phyloP scores from a whole-genome alignment of 2,888 invertebrate species.

The Leucozona laternaria region DNA sequence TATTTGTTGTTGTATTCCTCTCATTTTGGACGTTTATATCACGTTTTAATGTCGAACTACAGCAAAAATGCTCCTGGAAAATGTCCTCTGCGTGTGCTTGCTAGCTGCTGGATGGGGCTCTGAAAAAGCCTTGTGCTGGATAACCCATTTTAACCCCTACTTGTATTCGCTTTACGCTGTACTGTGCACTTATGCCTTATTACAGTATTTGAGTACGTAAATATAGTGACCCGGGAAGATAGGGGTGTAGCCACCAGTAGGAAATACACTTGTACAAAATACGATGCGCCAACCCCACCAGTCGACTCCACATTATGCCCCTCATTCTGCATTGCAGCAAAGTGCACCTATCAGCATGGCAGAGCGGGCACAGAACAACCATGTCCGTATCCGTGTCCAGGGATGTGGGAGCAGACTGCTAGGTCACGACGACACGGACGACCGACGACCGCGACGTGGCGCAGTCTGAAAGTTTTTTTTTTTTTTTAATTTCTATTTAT shows the following conservation, averaged over 20 bases:
- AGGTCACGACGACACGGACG: neutral
- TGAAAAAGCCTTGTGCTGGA: conserved; percentile 41
- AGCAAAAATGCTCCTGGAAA: conserved; percentile 12
- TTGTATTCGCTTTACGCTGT: neutral
- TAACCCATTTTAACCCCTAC: conserved; percentile 30
- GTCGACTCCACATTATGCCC: conserved; percentile 20
- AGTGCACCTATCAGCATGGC: conserved; percentile 54
- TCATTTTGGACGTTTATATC: conserved; percentile 27
- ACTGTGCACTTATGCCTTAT: conserved; percentile 60
- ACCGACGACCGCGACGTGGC: neutral
- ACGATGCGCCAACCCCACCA: conserved; percentile 35
- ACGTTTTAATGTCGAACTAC: conserved; percentile 34
- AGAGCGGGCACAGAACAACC: conserved; percentile 23
- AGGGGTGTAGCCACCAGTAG: conserved; percentile 16
- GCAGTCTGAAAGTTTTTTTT: conserved; percentile 9
- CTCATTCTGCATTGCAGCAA: conserved; percentile 69
- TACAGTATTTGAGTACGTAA: conserved; percentile 70
- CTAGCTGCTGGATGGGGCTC: neutral
- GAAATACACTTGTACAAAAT: neutral
- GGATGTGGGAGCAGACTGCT: conserved; percentile 43
- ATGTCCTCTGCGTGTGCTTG: neutral
- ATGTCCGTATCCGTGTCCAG: conserved; percentile 14
- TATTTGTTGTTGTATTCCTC: neutral
- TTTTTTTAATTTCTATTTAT: neutral
- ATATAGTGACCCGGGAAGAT: conserved; percentile 55